phyloP scores from a whole-genome alignment of 2,797 vertebrate species.

The Varecia variegata region DNA sequence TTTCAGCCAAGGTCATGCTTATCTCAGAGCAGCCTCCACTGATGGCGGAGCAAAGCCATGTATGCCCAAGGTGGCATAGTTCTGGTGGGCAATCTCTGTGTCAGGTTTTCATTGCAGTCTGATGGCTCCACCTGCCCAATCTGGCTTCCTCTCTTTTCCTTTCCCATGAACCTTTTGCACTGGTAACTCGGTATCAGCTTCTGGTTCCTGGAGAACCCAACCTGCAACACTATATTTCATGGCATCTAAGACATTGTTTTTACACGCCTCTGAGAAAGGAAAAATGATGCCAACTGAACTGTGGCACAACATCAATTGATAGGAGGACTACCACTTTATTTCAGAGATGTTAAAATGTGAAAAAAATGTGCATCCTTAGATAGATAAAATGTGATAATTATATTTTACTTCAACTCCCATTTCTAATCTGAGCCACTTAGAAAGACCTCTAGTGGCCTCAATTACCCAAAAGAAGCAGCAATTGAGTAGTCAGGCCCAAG shows the following conservation, averaged over 20 bases:
- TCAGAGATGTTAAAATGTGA: not conserved
- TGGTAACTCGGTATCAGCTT: not conserved
- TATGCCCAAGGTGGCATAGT: not conserved
- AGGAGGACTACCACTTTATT: not conserved
- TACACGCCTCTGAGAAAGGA: not conserved
- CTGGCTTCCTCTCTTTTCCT: not conserved
- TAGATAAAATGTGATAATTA: not conserved
- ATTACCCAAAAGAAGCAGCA: not conserved
- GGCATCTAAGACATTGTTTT: not conserved
- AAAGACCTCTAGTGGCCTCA: not conserved
- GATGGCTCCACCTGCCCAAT: not conserved
- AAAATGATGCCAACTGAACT: not conserved
- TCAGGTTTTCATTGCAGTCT: not conserved
- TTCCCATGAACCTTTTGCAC: not conserved
- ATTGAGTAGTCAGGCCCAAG: not conserved
- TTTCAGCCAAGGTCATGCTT: not conserved
- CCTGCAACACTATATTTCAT: not conserved
- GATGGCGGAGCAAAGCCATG: not conserved
- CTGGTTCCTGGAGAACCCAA: not conserved
- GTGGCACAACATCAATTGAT: not conserved
- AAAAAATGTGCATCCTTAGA: not conserved
- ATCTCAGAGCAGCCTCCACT: not conserved
- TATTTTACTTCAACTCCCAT: conserved; percentile 8
- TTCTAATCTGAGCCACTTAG: conserved; percentile 23
- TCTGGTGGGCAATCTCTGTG: not conserved